These are phyloP conservation scores for Syngnathus floridae DNA, from an alignment of 2,113 vertebrate species.

Conservation along the genomic window DNA sequence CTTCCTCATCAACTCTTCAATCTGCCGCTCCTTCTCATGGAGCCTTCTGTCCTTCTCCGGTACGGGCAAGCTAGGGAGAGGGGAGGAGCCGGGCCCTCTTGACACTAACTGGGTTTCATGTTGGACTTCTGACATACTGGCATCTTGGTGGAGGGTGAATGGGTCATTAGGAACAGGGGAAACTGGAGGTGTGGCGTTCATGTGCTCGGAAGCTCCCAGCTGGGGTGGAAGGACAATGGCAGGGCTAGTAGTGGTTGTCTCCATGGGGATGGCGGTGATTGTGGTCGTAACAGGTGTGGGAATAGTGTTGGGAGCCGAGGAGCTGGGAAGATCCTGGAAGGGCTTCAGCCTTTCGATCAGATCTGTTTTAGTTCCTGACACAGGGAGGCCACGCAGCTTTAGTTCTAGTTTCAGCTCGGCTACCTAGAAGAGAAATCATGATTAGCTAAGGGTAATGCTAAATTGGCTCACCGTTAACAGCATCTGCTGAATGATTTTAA, in stretches of 20 bases:
- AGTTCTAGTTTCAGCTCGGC: slow-evolving; percentile 94
- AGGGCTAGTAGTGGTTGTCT: slow-evolving; percentile 35
- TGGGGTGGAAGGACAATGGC: slow-evolving; percentile 37
- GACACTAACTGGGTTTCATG: slow-evolving; percentile 52
- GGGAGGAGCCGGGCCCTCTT: slow-evolving; percentile 65
- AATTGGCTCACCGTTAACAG: neutral
- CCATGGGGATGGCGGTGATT: slow-evolving; percentile 57
- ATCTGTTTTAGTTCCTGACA: slow-evolving; percentile 94
- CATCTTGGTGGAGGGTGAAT: slow-evolving; percentile 70
- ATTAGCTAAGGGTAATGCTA: neutral
- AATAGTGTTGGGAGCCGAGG: slow-evolving; percentile 23
- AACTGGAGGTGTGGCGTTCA: slow-evolving; percentile 75
- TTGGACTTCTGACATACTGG: slow-evolving; percentile 64
- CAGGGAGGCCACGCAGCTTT: slow-evolving; percentile 88
- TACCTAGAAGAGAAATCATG: slow-evolving; percentile 69
- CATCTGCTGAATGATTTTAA: neutral
- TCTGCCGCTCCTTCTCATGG: slow-evolving; percentile 94
- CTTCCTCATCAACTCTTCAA: slow-evolving; percentile 90
- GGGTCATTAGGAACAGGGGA: slow-evolving; percentile 78
- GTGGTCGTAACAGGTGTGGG: slow-evolving; percentile 17
- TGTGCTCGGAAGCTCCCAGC: slow-evolving; percentile 61
- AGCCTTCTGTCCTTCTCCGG: slow-evolving; percentile 83
- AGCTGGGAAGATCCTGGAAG: slow-evolving; percentile 76
- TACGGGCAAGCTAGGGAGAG: slow-evolving; percentile 32
- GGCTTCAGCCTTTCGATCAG: slow-evolving; percentile 92